Base-by-base conservation (phyloP, 2,113 vertebrate species). In the Hypomesus transpacificus region DNA sequence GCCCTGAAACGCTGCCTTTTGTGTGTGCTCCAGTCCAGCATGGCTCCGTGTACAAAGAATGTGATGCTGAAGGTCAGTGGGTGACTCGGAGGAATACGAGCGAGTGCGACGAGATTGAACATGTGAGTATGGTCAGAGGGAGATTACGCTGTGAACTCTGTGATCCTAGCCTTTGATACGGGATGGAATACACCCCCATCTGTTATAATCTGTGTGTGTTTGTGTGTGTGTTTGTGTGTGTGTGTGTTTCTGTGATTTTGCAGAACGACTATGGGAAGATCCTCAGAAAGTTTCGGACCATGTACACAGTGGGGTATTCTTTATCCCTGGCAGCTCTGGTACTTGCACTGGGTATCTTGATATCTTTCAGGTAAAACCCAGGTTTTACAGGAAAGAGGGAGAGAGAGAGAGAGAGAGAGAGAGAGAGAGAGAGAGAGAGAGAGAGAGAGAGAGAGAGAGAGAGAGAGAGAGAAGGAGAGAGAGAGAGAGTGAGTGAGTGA, bases 251-350 rank as follows among this genome's bases (percentile, higher is more conserved):
- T 81, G 26, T 66, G 60, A 74, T 50, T 63, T 50, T 53, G 66
- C 89, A 95, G 93, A 91, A 91, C 61, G 90, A 89, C 66, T 91
- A 87, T 51, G 91, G 90, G 66, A 88, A 52, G 79, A 90, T 91
- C 57, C 93, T 95, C 0, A 88, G 83, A 73, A 87, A 84, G 64
- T 94, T 95, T 85, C 90, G 89, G 83, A 83, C 91, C 78, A 95
- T 97, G 93, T 98, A 99, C 92, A 98, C 96, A 0, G 94, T 97
- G 70, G 97, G 97, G n/a, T 98, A 98, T 77, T 96, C 94, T 0
- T 85, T 97, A 77, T 99, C 97, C 0, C 89, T 99, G 73, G 95
- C 91, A 0, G 92, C 95, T 0, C 84, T 99, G 80, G 88, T 97
- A 16, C 88, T 98, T 16, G 97, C 97, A 14, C 90, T 98, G 68